A percentile compares a stretch with the other conserved stretches of the same genome.
These are phyloP conservation scores for Mimachlamys varia DNA, from an alignment of 2,888 invertebrate genomes.

Conservation along the genomic window DNA sequence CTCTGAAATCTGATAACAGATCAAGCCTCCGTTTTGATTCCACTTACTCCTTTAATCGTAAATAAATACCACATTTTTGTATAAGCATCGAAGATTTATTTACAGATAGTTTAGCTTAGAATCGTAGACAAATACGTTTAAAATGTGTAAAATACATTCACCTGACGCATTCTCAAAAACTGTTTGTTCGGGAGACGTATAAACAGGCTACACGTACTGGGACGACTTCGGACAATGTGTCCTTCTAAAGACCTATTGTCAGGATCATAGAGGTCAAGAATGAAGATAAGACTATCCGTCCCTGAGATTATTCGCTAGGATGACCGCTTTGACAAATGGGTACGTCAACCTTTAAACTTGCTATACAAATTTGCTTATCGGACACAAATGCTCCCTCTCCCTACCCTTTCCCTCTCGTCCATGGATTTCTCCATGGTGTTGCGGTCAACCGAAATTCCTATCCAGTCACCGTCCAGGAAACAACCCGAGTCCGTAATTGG, in stretches of 20 bases:
- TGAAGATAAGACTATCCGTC: neutral
- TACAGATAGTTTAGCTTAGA: neutral
- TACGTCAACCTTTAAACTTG: neutral
- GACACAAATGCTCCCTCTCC: neutral
- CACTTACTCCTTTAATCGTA: neutral
- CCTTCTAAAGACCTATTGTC: neutral
- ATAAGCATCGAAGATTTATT: neutral
- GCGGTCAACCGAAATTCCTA: neutral
- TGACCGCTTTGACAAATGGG: constrained; percentile 21
- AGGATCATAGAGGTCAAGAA: constrained; percentile 8
- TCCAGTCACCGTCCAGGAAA: neutral
- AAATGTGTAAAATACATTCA: neutral
- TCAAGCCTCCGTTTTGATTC: neutral
- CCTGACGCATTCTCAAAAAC: neutral
- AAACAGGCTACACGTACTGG: neutral
- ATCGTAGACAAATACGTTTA: neutral
- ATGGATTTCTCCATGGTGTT: neutral
- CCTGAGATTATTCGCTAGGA: neutral
- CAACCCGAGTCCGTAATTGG: no score
- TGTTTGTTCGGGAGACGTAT: neutral
- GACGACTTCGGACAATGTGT: neutral
- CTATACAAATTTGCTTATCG: neutral
- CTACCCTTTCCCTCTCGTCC: neutral
- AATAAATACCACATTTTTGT: neutral
- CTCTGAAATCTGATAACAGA: neutral